phyloP scores from a whole-genome alignment of 2,113 vertebrate genomes.

The Tetraodon nigroviridis region DNA sequence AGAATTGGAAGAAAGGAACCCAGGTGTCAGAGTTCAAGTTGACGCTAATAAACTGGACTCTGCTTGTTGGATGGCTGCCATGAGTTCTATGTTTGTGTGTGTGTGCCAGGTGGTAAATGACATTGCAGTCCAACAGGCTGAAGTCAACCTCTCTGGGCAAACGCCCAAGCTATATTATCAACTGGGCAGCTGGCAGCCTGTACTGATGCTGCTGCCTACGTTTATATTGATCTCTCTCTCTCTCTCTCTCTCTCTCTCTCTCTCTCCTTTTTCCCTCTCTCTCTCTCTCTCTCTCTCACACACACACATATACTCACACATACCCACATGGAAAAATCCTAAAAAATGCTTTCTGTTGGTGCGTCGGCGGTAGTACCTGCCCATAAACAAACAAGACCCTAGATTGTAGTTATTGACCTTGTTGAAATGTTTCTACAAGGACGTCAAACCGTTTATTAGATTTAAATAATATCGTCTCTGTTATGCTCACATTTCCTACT shows the following conservation, averaged over 20 bases:
- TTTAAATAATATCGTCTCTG: too few relatives aligned
- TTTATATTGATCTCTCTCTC: constrained; percentile 19
- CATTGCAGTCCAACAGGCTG: constrained; percentile 63
- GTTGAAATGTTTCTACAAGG: too few relatives aligned
- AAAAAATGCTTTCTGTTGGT: constrained; percentile 39
- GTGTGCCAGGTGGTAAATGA: constrained; percentile 58
- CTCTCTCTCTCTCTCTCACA: constrained; percentile 1
- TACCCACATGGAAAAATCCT: constrained; percentile 8
- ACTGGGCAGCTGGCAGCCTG: constrained; percentile 55
- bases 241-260: too few relatives aligned
- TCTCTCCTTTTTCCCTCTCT: not conserved
- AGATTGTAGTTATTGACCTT: too few relatives aligned
- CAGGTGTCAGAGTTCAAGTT: constrained; percentile 48
- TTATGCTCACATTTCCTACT: too few relatives aligned
- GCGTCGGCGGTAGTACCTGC: not conserved
- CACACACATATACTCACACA: constrained; percentile 17
- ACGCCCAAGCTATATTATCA: constrained; percentile 62
- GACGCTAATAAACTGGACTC: constrained; percentile 30
- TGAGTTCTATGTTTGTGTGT: constrained; percentile 25
- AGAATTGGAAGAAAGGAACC: constrained; percentile 44
- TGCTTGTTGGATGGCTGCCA: constrained; percentile 10
- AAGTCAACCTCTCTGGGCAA: constrained; percentile 64
- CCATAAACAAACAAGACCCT: too few relatives aligned
- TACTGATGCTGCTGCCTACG: constrained; percentile 41
- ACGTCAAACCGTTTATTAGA: too few relatives aligned